Evolutionary conservation across 2,888 invertebrate genomes (phyloP).

Genomic region (Cephalotes varians): DNA sequence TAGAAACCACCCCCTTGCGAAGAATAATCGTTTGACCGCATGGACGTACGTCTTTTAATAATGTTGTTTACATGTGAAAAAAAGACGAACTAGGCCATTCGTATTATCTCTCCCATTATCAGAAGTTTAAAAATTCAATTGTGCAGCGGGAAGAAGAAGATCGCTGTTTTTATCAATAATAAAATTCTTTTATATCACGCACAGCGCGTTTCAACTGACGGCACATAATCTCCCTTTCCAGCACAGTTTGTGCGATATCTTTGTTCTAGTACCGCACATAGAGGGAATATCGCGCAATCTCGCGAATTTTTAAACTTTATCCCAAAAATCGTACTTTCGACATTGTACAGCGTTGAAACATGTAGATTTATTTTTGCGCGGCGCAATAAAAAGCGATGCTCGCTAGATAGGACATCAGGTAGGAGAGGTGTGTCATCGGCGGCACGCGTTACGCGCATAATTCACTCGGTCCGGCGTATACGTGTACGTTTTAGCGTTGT

Average conservation of each 20-base stretch:
- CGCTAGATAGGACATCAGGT: conserved; percentile 73
- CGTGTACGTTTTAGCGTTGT: conserved; percentile 75
- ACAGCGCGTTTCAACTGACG: background rate
- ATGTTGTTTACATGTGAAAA: conserved; percentile 5
- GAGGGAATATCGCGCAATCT: background rate
- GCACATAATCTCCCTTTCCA: background rate
- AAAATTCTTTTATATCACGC: conserved; percentile 13
- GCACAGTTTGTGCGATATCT: background rate
- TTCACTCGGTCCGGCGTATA: conserved; percentile 76
- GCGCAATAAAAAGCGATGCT: conserved; percentile 74
- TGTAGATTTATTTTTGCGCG: conserved; percentile 36
- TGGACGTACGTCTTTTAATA: background rate
- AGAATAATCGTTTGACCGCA: background rate
- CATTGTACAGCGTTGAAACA: background rate
- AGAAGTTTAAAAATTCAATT: conserved; percentile 7
- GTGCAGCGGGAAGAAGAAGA: background rate
- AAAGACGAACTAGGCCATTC: background rate
- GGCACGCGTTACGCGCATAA: conserved; percentile 82
- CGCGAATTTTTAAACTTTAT: conserved; percentile 14
- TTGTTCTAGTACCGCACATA: background rate
- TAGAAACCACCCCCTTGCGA: conserved; percentile 62
- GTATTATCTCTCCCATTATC: background rate
- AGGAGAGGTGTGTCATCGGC: conserved; percentile 79
- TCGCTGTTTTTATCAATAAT: conserved; percentile 35
- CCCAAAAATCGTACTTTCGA: background rate